These are phyloP conservation scores for Ectropis crepuscularia DNA, from an alignment of 2,888 invertebrate species.

Conservation along the genomic window DNA sequence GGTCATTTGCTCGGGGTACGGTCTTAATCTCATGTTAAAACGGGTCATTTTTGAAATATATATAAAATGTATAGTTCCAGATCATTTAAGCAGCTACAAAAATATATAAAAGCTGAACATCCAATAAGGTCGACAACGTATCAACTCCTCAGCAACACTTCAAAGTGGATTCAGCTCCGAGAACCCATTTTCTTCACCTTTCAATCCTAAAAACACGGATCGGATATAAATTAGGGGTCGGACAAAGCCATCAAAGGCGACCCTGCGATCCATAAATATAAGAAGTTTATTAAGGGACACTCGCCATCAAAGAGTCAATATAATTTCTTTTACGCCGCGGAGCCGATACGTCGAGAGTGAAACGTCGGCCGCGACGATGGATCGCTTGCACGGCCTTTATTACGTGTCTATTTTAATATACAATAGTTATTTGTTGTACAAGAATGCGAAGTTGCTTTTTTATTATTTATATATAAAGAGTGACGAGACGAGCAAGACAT, in stretches of 20 bases:
- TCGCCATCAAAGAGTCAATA: slow-evolving; percentile 37
- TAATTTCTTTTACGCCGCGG: slow-evolving; percentile 43
- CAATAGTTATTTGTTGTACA: too few species aligned
- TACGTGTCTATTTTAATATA: slow-evolving; percentile 12
- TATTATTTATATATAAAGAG: neutral
- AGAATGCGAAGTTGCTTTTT: too few species aligned
- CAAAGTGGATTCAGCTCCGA: neutral
- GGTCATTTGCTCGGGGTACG: too few species aligned
- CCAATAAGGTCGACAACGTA: neutral
- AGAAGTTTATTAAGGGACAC: slow-evolving; percentile 31
- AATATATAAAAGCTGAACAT: too few species aligned
- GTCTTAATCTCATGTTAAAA: too few species aligned
- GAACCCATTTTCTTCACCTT: slow-evolving; percentile 10
- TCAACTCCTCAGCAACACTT: neutral
- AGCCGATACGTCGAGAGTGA: slow-evolving; percentile 43
- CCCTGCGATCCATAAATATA: slow-evolving; percentile 24
- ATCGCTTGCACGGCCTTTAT: slow-evolving; percentile 10
- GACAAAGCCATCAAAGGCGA: slow-evolving; percentile 22
- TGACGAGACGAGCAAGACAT: too few species aligned
- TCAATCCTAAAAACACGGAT: slow-evolving; percentile 14
- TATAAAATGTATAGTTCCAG: too few species aligned
- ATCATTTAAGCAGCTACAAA: too few species aligned
- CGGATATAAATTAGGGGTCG: slow-evolving; percentile 15
- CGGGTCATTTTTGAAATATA: too few species aligned
- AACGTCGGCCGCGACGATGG: slow-evolving; percentile 17